Evolutionary conservation across 2,888 invertebrate species (phyloP).

Genomic region (Celastrina argiolus): DNA sequence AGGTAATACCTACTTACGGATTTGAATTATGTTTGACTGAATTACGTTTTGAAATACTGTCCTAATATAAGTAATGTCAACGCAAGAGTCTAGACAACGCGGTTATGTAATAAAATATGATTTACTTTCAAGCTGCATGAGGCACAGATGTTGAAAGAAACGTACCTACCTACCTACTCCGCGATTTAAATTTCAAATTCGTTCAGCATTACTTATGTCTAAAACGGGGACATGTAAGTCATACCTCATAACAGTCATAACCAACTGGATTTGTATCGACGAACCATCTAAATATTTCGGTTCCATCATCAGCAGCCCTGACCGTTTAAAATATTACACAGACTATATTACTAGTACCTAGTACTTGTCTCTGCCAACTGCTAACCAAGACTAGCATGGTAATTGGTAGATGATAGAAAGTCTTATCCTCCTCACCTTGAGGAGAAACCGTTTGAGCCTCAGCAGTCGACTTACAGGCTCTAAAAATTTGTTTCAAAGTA

Average conservation of each 20-base stretch:
- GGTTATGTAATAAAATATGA: constrained; percentile 34
- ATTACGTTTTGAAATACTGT: constrained; percentile 34
- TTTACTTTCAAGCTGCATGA: constrained; percentile 35
- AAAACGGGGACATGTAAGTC: background rate
- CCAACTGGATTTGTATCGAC: constrained; percentile 1
- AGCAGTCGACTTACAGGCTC: too few relatives aligned
- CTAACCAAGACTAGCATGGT: too few relatives aligned
- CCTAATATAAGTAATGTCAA: constrained; percentile 31
- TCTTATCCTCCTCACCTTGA: too few relatives aligned
- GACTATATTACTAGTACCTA: too few relatives aligned
- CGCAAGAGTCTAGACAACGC: constrained; percentile 34
- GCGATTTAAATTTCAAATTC: constrained; percentile 14
- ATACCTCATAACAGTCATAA: background rate
- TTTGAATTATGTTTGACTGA: constrained; percentile 28
- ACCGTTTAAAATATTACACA: background rate
- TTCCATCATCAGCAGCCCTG: background rate
- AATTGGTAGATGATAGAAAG: too few relatives aligned
- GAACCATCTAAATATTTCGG: background rate
- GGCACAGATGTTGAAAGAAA: constrained; percentile 31
- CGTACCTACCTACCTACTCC: too few relatives aligned
- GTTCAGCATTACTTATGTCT: background rate
- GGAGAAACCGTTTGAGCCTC: too few relatives aligned
- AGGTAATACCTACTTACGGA: constrained; percentile 26
- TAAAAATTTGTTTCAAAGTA: too few relatives aligned
- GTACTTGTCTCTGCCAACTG: too few relatives aligned